Base-by-base conservation (phyloP, 2,113 vertebrate genomes). In the Fukomys damarensis region DNA sequence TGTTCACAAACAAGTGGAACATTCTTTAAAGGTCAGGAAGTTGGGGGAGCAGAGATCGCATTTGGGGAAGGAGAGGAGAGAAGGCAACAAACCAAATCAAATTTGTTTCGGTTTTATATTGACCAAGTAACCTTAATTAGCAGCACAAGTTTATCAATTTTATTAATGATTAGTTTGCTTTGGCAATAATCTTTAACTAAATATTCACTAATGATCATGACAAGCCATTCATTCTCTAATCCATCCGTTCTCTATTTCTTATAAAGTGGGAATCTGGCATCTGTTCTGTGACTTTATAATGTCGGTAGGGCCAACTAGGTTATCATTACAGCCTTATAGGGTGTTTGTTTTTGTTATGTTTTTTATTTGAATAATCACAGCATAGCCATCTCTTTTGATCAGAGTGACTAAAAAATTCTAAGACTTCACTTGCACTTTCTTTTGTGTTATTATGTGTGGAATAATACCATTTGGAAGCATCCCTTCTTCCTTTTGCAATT, bases 11-110 rank as follows among this genome's bases (percentile, higher is more conserved):
- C 9, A 91, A 95, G 14, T 86, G 28, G 9, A 93, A 65, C 5
- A 35, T 46, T 76, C 38, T 87, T 43, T 38, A 80, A 95, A 93
- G 61, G 16, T 77, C 72, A 93, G 68, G 38, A 89, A 94, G 46
- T 28, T 80, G 13, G 26, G 43, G 32, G n/a, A 89, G 12, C 65
- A 80, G 26, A 16, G 16, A 92, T 61, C 10, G 6, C 22, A 66
- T 26, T 76, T 92, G 26, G 43, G 35, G 46, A 91, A 16, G 20
- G 82, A 4, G n/a, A 93, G 11, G 14, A 88, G 26, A 52, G 28
- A 91, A 82, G 74, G 22, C 6, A 66, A 54, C 5, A 86, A 68
- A 92, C 12, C 11, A n/a, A 70, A 81, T 81, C 61, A 61, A 65
- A 54, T 32, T 54, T 43, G 90, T 68, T 80, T 72, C 66, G 19